Conservation (phyloP, 2,888 invertebrate species). For the Rhyacophila evoluta region DNA sequence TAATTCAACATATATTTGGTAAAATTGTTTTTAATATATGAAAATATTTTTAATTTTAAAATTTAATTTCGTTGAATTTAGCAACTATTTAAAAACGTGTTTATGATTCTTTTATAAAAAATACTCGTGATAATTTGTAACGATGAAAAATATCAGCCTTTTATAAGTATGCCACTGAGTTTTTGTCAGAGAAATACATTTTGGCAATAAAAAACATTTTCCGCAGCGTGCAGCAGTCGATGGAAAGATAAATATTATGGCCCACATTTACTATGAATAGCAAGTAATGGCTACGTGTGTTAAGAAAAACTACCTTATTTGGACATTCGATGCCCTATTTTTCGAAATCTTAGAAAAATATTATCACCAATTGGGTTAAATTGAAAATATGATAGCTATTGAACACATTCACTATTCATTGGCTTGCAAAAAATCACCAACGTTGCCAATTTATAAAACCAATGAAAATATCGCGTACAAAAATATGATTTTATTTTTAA, state of each 20-base stretch:
- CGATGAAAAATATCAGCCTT: too few relatives aligned
- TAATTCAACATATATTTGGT: too few relatives aligned
- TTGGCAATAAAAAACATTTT: slow-evolving; percentile 16
- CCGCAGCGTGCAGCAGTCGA: slow-evolving; percentile 9
- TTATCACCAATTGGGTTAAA: background rate
- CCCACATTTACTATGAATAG: slow-evolving; percentile 5
- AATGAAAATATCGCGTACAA: too few relatives aligned
- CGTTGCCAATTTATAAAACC: background rate
- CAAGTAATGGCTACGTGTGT: background rate
- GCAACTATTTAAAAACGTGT: too few relatives aligned
- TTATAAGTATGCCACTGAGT: background rate
- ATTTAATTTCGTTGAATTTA: too few relatives aligned
- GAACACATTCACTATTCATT: background rate
- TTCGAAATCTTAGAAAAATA: slow-evolving; percentile 6
- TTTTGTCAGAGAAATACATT: background rate
- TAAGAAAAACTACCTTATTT: background rate
- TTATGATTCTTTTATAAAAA: too few relatives aligned
- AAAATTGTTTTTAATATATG: too few relatives aligned
- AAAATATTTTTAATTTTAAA: too few relatives aligned
- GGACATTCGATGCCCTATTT: background rate
- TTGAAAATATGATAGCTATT: background rate
- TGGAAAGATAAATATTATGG: slow-evolving; percentile 17
- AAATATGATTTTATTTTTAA: too few relatives aligned
- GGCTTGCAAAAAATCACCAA: background rate
- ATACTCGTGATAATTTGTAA: too few relatives aligned